Base-by-base conservation (phyloP, 2,113 vertebrate species). In the Pithys albifrons region DNA sequence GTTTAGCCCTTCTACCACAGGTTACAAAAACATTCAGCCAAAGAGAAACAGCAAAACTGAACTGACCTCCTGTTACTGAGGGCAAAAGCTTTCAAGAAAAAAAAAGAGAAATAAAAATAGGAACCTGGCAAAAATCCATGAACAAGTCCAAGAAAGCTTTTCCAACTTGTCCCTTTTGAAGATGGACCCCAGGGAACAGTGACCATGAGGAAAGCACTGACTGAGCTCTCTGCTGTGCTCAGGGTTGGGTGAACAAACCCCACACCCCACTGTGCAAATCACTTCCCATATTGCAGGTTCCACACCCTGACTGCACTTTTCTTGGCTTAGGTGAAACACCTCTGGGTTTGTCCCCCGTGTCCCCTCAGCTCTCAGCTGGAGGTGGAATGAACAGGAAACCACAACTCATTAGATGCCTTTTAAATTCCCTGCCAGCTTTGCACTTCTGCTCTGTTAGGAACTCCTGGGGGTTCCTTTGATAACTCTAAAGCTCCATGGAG, bases 151-250 rank as follows among this genome's bases (percentile, higher is more conserved):
- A 54, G 59, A 46, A 33, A 73, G 64, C 18, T 29, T 78, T 41
- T 12, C 24, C 23, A 31, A 24, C 6, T 1, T 37, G 9, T 22
- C 9, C 19, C 18, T 46, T 37, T 46, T 37, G 61, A 33, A 69
- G 66, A 18, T 9, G 43, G 35, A 33, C 54, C 10, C 17, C 35
- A 35, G 66, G 48, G 41, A 39, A 12, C 37, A 17, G 22, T 0
- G 27, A 54, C 31, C 3, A 10, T 2, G n/a, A 23, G 14, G 48
- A 25, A 8, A n/a, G 43, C 3, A 10, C 14, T 3, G 62, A 1
- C 39, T 9, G 16, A 6, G 70, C 25, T 3, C 22, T 0, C 19
- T 12, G 2, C 19, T 1, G 17, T 4, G 28, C 16, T n/a, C n/a
- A 24, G 20, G 55, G 22, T 1, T 28, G 78, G 25, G 48, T 39